Base-by-base conservation (phyloP, 2,113 vertebrate species). In the Ciconia maguari region DNA sequence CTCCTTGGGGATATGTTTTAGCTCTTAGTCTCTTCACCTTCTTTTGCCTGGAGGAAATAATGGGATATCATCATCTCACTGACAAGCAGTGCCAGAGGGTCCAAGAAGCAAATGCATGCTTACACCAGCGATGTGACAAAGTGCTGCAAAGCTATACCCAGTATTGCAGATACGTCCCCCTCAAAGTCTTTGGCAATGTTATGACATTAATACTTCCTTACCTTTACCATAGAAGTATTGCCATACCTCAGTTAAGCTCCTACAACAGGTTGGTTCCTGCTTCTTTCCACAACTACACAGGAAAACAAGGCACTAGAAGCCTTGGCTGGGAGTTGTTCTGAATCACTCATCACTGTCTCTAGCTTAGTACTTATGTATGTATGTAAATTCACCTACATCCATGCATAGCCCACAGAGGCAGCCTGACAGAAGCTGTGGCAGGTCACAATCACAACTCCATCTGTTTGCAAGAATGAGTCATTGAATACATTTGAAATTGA, bases 391-490 rank as follows among this genome's bases (percentile, higher is more conserved):
- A 78, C 94, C 95, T 86, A 95, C 94, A 62, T 24, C 76, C 84
- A 1, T 87, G 42, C 77, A 22, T 51, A 94, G 70, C 89, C 87
- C 93, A 55, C 68, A 78, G 86, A 96, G 65, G 42, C 80, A 87
- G 83, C 3, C 0, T 87, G 89, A 97, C 89, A 95, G 94, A 91
- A 97, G 69, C 81, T 94, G 90, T 94, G 77, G 54, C 74, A 83
- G 96, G 94, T 94, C 94, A 96, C 81, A 94, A 71, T 78, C 93
- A 95, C 84, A 94, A 49, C 16, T 62, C 94, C 95, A 94, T 97
- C 94, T 96, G 94, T 91, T 96, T 60, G 17, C 89, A 81, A 22
- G 83, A 65, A 82, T 6, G 0, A 92, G 41, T 84, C 52, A 9
- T 65, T 7, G 57, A 95, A 91, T 91, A 27, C 44, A 91, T 94